These are phyloP conservation scores for Dendronephthya gigantea DNA, from an alignment of 64 coral and sea anemone genomes.

Conservation along the genomic window DNA sequence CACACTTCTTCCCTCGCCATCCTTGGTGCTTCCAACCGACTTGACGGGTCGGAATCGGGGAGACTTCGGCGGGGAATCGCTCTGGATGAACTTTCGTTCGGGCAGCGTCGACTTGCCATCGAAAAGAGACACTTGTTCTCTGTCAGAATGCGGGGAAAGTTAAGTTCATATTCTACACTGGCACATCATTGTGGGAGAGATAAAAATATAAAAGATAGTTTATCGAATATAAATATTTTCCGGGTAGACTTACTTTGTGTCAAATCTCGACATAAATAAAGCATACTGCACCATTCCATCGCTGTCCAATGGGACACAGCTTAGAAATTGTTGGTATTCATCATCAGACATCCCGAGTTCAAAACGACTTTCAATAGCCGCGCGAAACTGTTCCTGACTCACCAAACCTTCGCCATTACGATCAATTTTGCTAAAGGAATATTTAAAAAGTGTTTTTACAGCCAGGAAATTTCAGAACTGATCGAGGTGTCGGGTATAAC, in stretches of 20 bases:
- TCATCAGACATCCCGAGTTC: conserved; percentile 69
- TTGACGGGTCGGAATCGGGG: conserved; percentile 40
- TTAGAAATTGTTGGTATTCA: conserved; percentile 68
- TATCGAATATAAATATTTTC: too few species aligned
- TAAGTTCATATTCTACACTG: not conserved
- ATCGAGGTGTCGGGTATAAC: not conserved
- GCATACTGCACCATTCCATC: conserved; percentile 95
- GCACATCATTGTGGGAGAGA: not conserved
- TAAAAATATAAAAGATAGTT: too few species aligned
- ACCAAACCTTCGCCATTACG: conserved; percentile 63
- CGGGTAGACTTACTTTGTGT: conserved; percentile 65
- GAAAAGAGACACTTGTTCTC: conserved; percentile 7
- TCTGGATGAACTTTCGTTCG: conserved; percentile 45
- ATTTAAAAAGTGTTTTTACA: not conserved
- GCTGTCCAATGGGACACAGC: conserved; percentile 56
- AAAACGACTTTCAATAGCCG: conserved; percentile 90
- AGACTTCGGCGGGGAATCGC: conserved; percentile 51
- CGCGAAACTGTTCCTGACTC: conserved; percentile 94
- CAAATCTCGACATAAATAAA: conserved; percentile 95
- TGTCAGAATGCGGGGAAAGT: not conserved
- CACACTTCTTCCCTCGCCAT: conserved; percentile 73
- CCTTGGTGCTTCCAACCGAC: conserved; percentile 64
- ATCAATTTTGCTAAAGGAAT: conserved; percentile 73
- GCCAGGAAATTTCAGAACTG: not conserved
- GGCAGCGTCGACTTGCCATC: conserved; percentile 13